Base-by-base conservation (phyloP, 2,888 invertebrate genomes). In the Drosophila lacicola region DNA sequence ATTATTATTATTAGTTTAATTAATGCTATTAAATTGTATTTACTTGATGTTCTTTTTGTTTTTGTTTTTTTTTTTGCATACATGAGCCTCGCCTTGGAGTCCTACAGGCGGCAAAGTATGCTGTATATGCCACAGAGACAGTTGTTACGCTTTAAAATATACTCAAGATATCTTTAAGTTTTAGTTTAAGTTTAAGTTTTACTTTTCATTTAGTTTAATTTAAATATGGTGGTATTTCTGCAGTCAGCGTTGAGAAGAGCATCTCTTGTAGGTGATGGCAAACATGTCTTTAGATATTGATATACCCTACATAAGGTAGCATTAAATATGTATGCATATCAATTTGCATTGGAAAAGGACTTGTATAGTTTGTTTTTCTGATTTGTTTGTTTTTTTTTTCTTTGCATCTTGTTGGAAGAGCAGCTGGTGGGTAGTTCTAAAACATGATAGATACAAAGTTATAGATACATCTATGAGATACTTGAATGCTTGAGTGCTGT, bases 171-270 rank as follows among this genome's bases (percentile, higher is more conserved):
- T 72, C 45, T 69, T 68, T 37, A 33, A 68, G 74, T 71, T 50
- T 66, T 42, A 54, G 49, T 65, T 75, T 58, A 50, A 57, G 42
- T 45, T 54, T 68, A 58, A 58, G 33, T 67, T 73, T 68, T 67
- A 70, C 60, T 68, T 74, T 71, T 33, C 67, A 55, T 78, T 70
- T 39, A 66, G 64, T 45, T 69, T 63, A 70, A 65, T 68, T 29
- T 83, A 71, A 80, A 84, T 80, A 85, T 90, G 90, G 90, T 90
- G 90, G 91, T 90, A 90, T 75, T 87, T 90, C 87, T 90, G 90
- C 90, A 90, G 91, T 90, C 90, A 90, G 90, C 90, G 90, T 90
- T 90, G 83, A 90, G 90, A 90, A 90, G 80, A 88, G 85, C 70
- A 75, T 87, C 77, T 86, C 89, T 87, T 78, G 50, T 89, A 80